Evolutionary conservation across 2,888 invertebrate genomes (phyloP), one percentile per base, ranked within the genome.

Genomic region (Sminthurides aquaticus): DNA sequence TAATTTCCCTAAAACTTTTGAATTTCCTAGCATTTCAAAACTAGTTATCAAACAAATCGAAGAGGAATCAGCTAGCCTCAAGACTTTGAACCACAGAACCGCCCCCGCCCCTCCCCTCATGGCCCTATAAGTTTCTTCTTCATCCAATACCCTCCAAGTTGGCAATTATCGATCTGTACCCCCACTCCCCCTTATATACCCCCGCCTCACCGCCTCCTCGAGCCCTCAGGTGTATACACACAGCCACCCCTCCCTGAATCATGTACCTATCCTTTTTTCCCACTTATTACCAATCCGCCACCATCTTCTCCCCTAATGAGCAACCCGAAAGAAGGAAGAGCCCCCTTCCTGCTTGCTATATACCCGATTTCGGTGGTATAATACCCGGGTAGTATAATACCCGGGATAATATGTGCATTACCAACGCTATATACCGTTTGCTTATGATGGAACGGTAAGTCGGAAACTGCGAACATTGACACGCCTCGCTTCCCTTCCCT

Each of bases 401-500:
- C n/a, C n/a, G n/a, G n/a, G n/a, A n/a, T n/a, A n/a, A n/a, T n/a
- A n/a, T n/a, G n/a, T n/a, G n/a, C n/a, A n/a, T n/a, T n/a, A n/a
- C n/a, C n/a, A n/a, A n/a, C n/a, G n/a, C n/a, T n/a, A n/a, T n/a
- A n/a, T n/a, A n/a, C 43, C 43, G 8, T 57, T 57, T 15, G 28
- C 3, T 27, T 24, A 24, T 25, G 11, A 25, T 25, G 25, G 15
- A 56, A 15, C 25, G 2, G 20, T 56, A 56, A 11, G 25, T 24
- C 24, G 11, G 11, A 56, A 56, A 11, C 22, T 56, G 43, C 8
- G 43, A 43, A 58, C 58, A 58, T 43, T 58, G 58, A 58, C 58
- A 58, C 58, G 58, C 43, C 58, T 58, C 58, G 58, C 34, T 28
- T 58, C 58, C 43, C 43, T 34, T 34, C 43, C 43, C 5, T 29